A percentile compares a stretch with the other conserved stretches of the same genome.
These are phyloP conservation scores for Genyomyrus donnyi DNA, from an alignment of 2,113 vertebrate genomes.

Conservation along the genomic window DNA sequence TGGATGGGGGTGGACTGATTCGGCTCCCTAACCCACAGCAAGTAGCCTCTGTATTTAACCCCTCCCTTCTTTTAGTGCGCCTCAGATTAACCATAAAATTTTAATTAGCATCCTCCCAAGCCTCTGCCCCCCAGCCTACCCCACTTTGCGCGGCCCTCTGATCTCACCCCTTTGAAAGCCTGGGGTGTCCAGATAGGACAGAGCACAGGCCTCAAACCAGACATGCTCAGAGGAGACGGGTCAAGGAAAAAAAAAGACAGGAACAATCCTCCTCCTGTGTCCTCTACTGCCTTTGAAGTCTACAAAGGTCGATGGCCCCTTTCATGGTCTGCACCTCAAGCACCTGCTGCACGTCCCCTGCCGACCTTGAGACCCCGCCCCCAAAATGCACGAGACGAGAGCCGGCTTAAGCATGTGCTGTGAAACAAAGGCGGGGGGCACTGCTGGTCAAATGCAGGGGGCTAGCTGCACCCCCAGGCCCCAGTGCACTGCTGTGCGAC, in stretches of 20 bases:
- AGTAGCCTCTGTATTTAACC: background rate
- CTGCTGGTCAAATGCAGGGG: background rate
- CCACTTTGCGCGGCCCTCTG: constrained; percentile 61
- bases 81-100: constrained; percentile 69
- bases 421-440: background rate
- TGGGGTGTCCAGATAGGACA: constrained; percentile 63
- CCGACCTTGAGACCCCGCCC: background rate
- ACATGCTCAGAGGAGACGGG: constrained; percentile 57
- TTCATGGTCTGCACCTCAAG: constrained; percentile 16
- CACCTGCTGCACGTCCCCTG: background rate
- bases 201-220: constrained; percentile 53
- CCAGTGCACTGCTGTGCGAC: background rate
- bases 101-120: constrained; percentile 48
- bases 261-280: constrained; percentile 18
- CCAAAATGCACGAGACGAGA: background rate
- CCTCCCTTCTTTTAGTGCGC: constrained; percentile 48
- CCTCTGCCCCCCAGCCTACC: constrained; percentile 27
- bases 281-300: constrained; percentile 25
- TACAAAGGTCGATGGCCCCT: constrained; percentile 24
- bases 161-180: constrained; percentile 58
- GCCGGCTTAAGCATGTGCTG: background rate
- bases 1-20: background rate
- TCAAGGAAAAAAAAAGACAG: constrained; percentile 29
- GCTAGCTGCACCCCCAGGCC: background rate
- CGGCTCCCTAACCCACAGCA: background rate